These are phyloP conservation scores for Piaya cayana DNA, from an alignment of 2,113 vertebrate genomes.

Conservation along the genomic window DNA sequence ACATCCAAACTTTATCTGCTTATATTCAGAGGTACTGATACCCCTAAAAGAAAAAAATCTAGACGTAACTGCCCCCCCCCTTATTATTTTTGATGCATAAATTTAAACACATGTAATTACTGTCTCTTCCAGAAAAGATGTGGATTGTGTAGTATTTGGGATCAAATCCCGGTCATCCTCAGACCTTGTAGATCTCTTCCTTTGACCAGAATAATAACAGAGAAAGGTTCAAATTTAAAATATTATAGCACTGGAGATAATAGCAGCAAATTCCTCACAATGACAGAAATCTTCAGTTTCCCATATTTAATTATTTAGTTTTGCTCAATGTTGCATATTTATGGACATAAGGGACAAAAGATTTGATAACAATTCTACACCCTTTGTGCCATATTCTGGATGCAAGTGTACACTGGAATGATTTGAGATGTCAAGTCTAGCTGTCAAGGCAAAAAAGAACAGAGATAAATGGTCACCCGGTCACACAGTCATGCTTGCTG, in stretches of 20 bases:
- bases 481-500: background rate
- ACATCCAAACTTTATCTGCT: background rate
- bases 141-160: background rate
- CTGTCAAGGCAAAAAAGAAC: slow-evolving; percentile 26
- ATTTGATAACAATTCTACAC: background rate
- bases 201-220: background rate
- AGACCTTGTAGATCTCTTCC: background rate
- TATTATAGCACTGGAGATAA: background rate
- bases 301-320: background rate
- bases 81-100: background rate
- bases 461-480: slow-evolving; percentile 30
- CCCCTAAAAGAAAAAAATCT: background rate
- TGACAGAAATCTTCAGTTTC: background rate
- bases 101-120: background rate
- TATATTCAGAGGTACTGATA: background rate
- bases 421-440: background rate
- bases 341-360: background rate
- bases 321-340: background rate
- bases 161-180: background rate
- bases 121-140: background rate
- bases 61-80: background rate
- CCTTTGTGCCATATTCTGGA: background rate
- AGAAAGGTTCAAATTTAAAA: background rate
- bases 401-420: background rate
- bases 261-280: background rate